phyloP scores from a whole-genome alignment of 2,797 vertebrate genomes.

The Bucorvus abyssinicus region DNA sequence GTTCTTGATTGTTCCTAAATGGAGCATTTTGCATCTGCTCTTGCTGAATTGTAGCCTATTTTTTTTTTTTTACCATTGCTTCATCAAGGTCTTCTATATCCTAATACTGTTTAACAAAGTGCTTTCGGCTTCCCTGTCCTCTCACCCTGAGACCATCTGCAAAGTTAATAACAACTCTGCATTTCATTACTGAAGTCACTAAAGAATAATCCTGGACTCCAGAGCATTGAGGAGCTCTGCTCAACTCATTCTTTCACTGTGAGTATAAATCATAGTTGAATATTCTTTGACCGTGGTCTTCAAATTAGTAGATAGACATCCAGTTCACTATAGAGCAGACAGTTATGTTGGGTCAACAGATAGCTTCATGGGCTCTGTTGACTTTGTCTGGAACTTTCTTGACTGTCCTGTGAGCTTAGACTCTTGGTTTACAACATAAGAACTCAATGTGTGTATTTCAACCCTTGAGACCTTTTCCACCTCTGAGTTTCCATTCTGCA shows the following conservation, averaged over 20 bases:
- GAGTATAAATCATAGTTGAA: neutral
- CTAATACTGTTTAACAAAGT: neutral
- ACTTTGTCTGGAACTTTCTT: neutral
- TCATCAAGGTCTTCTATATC: neutral
- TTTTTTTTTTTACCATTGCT: neutral
- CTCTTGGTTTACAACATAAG: neutral
- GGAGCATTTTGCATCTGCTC: neutral
- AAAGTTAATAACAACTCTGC: neutral
- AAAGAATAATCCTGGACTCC: neutral
- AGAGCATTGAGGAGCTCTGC: neutral
- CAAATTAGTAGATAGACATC: neutral
- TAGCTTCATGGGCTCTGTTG: rapidly evolving
- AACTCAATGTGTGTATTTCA: neutral
- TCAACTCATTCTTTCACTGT: neutral
- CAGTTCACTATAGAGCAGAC: neutral
- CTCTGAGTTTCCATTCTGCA: neutral
- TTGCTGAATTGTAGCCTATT: neutral
- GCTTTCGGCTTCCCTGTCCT: neutral
- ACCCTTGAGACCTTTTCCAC: neutral
- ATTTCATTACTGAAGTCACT: neutral
- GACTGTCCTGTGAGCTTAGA: neutral
- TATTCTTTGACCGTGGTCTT: neutral
- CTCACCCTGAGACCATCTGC: neutral
- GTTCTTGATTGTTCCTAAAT: neutral
- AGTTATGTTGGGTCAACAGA: neutral